Evolutionary conservation across 2,113 vertebrate genomes (phyloP).

Genomic region (Perca fluviatilis): DNA sequence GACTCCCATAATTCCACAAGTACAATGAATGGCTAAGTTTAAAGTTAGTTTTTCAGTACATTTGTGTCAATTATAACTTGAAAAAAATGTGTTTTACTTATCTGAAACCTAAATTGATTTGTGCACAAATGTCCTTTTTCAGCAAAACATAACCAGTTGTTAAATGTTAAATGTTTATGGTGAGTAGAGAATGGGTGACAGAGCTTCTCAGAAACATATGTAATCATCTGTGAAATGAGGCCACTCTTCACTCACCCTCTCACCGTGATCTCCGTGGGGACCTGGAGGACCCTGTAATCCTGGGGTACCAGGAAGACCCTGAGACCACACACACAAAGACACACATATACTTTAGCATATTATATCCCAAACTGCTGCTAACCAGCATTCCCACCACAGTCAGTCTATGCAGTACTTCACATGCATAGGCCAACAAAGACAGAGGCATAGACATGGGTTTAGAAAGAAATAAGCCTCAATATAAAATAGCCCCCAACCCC

Average conservation of each 20-base stretch:
- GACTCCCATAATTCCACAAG: constrained; percentile 9
- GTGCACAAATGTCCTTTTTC: not conserved
- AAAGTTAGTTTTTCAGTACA: not conserved
- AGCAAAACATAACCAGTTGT: not conserved
- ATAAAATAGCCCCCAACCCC: constrained; percentile 41
- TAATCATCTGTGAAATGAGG: constrained; percentile 30
- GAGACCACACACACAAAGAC: constrained; percentile 64
- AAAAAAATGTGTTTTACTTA: not conserved
- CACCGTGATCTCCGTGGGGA: constrained; percentile 91
- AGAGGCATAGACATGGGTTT: constrained; percentile 57
- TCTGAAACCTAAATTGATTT: constrained; percentile 5
- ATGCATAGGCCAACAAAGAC: constrained; percentile 65
- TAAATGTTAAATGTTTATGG: not conserved
- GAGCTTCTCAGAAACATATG: constrained; percentile 35
- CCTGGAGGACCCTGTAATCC: constrained; percentile 93
- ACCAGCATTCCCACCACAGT: constrained; percentile 68
- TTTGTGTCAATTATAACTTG: constrained; percentile 1
- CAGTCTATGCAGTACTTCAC: constrained; percentile 36
- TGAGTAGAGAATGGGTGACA: not conserved
- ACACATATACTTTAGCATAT: constrained; percentile 56
- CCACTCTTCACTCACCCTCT: constrained; percentile 89
- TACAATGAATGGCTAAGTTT: constrained; percentile 17
- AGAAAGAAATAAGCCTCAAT: constrained; percentile 67
- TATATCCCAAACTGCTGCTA: constrained; percentile 57
- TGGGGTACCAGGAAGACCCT: constrained; percentile 94